Conservation (phyloP, 2,888 invertebrate genomes). For the Clivina fossor region DNA sequence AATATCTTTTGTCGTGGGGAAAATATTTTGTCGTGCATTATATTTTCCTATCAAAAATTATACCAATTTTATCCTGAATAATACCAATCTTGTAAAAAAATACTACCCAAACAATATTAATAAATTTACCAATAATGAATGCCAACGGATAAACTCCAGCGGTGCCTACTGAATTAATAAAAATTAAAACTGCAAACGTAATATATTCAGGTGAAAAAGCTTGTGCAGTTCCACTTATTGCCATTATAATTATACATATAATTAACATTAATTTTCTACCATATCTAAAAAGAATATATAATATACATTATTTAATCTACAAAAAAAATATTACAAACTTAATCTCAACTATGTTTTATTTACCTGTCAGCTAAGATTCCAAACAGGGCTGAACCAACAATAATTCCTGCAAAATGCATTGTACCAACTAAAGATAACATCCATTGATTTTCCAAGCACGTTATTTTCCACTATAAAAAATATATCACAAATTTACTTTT, state of each 20-base stretch:
- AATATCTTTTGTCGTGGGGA: no score
- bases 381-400: slow-evolving; percentile 61
- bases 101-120: no score
- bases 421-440: slow-evolving; percentile 63
- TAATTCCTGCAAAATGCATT: slow-evolving; percentile 64
- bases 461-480: slow-evolving; percentile 59
- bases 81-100: slow-evolving; percentile 4
- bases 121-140: slow-evolving; percentile 57
- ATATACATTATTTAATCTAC: slow-evolving; percentile 2
- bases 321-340: no score
- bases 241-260: slow-evolving; percentile 60
- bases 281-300: slow-evolving; percentile 51
- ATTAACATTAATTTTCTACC: slow-evolving; percentile 63
- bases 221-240: slow-evolving; percentile 59
- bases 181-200: slow-evolving; percentile 57
- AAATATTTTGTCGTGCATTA: no score
- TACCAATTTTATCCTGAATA: no score
- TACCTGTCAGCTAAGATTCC: slow-evolving; percentile 65
- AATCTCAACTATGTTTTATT: slow-evolving; percentile 35
- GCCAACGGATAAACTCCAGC: slow-evolving; percentile 63
- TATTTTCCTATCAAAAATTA: no score
- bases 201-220: slow-evolving; percentile 57
- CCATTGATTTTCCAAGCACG: slow-evolving; percentile 63
- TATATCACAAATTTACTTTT: neutral
- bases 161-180: slow-evolving; percentile 63